Base-by-base conservation (phyloP, 2,113 vertebrate species). In the Semicossyphus pulcher region DNA sequence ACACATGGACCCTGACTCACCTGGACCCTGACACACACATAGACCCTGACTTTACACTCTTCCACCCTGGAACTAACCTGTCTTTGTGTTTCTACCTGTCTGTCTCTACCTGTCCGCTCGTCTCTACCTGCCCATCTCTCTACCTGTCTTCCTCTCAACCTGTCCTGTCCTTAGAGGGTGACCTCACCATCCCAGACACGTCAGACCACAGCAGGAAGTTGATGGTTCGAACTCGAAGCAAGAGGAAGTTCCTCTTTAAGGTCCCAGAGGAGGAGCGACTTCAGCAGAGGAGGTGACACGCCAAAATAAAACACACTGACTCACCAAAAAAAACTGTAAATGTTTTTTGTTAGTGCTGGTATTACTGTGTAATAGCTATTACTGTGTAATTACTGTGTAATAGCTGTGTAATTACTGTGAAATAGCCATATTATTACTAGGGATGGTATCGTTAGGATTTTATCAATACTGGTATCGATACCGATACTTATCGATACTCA, bases 211-310 rank as follows among this genome's bases (percentile, higher is more conserved):
- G 96, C 92, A 96, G 92, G 92, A 98, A 96, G 90, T 93, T 97
- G 91, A 98, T 99, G 98, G 94, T 99, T 23, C 94, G 98, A 41
- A 99, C 97, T 0, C 94, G 98, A 63, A 99, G 97, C 91, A 98
- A 99, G 80, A 93, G 97, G 81, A 97, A 96, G 88, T 99, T 99
- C 8, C 95, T 99, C 8, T 99, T 99, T 76, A 98, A 96, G 84
- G 96, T 99, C 65, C 96, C 98, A 0, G 97, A 99, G 76, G 98
- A 98, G 68, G 98, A 99, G 69, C 78, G 96, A 10, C 80, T 97
- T 3, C 97, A 96, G 49, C 97, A 98, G 88, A 93, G 96, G 54
- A 91, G 97, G 97, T 98, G 45, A 86, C 51, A 8, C 1, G 3
- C 2, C 28, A 42, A 45, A 41, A 41, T 1, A 20, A 32, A 25